These are phyloP conservation scores for Telenomus remus DNA, from an alignment of 1,140 invertebrate species.

Conservation along the genomic window DNA sequence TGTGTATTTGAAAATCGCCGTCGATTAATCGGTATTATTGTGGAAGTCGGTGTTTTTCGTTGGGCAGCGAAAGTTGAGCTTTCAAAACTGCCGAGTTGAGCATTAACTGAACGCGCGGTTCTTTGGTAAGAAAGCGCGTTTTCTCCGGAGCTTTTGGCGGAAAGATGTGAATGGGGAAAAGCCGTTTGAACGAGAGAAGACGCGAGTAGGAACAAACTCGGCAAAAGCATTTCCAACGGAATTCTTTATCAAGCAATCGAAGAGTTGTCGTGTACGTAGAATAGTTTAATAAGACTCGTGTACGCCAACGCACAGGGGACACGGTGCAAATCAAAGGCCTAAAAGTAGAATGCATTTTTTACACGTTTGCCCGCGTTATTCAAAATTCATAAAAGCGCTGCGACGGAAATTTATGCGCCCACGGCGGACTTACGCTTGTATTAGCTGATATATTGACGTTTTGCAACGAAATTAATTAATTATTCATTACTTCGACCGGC, in stretches of 20 bases:
- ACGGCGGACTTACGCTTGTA: constrained; percentile 18
- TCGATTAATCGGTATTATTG: constrained; percentile 60
- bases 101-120: constrained; percentile 19
- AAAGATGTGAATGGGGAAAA: constrained; percentile 34
- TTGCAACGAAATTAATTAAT: constrained; percentile 42
- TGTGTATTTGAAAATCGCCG: constrained; percentile 8
- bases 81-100: constrained; percentile 54
- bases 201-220: constrained; percentile 34
- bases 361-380: constrained; percentile 25
- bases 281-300: constrained; percentile 62
- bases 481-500: constrained; percentile 28
- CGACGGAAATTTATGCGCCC: constrained; percentile 22
- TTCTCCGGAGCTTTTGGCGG: constrained; percentile 7
- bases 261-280: constrained; percentile 61
- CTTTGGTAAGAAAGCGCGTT: constrained; percentile 30
- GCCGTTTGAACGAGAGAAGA: constrained; percentile 30
- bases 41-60: constrained; percentile 44
- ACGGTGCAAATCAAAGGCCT: constrained; percentile 10
- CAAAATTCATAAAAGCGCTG: constrained; percentile 26
- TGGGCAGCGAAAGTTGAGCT: constrained; percentile 27
- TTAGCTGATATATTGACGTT: constrained; percentile 28
- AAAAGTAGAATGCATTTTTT: constrained; percentile 52
- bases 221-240: constrained; percentile 60
- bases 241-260: constrained; percentile 64
- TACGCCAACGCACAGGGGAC: constrained; percentile 42